These are phyloP conservation scores for Andrena hattorfiana DNA, from an alignment of 2,888 invertebrate genomes.

Conservation along the genomic window DNA sequence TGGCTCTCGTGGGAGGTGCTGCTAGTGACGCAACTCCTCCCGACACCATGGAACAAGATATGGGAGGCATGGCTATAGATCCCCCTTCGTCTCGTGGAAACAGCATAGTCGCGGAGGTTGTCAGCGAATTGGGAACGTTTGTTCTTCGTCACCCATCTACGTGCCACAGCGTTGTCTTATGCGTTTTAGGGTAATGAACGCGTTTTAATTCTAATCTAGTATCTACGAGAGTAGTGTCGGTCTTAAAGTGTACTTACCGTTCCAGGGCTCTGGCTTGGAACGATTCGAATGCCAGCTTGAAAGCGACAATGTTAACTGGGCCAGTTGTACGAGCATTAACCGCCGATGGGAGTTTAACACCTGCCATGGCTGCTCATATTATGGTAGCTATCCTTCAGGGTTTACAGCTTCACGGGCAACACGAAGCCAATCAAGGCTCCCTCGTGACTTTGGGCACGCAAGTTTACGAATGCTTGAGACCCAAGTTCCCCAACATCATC, in stretches of 20 bases:
- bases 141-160: conserved; percentile 89
- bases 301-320: conserved; percentile 91
- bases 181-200: conserved; percentile 86
- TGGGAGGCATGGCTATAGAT: conserved; percentile 89
- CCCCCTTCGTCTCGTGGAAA: conserved; percentile 83
- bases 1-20: conserved; percentile 90
- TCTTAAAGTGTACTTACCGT: not conserved
- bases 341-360: conserved; percentile 88
- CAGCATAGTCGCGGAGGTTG: conserved; percentile 88
- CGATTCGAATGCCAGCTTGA: conserved; percentile 93
- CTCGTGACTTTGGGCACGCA: conserved; percentile 93
- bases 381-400: conserved; percentile 92
- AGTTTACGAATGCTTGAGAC: conserved; percentile 93
- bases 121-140: conserved; percentile 93
- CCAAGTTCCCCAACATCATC: conserved; percentile 90
- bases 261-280: conserved; percentile 92
- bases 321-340: conserved; percentile 90
- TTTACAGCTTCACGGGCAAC: conserved; percentile 94
- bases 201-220: not conserved
- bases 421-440: conserved; percentile 94
- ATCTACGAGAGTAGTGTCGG: not conserved
- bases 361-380: conserved; percentile 90
- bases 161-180: conserved; percentile 88
- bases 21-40: conserved; percentile 86
- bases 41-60: conserved; percentile 89